These are phyloP conservation scores for Acrossocheilus fasciatus DNA, from an alignment of 2,797 vertebrate genomes.

Conservation along the genomic window DNA sequence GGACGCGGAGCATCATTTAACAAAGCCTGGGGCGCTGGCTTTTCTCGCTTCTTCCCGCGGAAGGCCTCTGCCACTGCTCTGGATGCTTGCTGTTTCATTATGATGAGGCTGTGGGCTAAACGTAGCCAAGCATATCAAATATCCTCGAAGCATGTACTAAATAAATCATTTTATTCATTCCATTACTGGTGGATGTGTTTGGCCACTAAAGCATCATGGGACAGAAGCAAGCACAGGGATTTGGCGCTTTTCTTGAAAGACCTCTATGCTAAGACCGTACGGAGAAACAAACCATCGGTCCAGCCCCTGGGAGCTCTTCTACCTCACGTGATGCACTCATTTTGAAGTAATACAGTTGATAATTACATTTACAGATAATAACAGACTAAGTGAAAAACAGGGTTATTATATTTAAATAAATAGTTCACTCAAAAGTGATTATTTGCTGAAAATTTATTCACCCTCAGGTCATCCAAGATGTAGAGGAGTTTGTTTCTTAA, in stretches of 20 bases:
- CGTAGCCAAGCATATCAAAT: slow-evolving; percentile 84
- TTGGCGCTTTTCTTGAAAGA: slow-evolving; percentile 59
- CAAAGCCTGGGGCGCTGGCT: slow-evolving; percentile 70
- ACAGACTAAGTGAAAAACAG: background rate
- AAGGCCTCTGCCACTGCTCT: slow-evolving; percentile 75
- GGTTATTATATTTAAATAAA: background rate
- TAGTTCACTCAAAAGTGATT: background rate
- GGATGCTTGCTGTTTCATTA: slow-evolving; percentile 83
- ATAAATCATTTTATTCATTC: slow-evolving; percentile 85
- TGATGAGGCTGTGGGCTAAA: slow-evolving; percentile 83
- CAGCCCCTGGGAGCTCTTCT: background rate
- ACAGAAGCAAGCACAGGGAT: slow-evolving; percentile 67
- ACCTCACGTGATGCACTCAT: background rate
- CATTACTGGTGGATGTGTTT: slow-evolving; percentile 78
- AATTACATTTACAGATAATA: slow-evolving; percentile 20
- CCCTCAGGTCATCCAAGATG: background rate
- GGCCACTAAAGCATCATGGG: slow-evolving; percentile 75
- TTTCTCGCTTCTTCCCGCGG: slow-evolving; percentile 73
- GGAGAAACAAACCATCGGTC: slow-evolving; percentile 38
- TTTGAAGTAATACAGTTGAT: background rate
- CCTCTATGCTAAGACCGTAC: slow-evolving; percentile 19
- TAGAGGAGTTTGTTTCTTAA: background rate
- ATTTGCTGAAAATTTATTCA: background rate
- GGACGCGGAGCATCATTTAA: slow-evolving; percentile 79
- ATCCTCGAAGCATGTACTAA: slow-evolving; percentile 81